Evolutionary conservation across 2,797 vertebrate genomes (phyloP).

Genomic region (Gallirallus australis): DNA sequence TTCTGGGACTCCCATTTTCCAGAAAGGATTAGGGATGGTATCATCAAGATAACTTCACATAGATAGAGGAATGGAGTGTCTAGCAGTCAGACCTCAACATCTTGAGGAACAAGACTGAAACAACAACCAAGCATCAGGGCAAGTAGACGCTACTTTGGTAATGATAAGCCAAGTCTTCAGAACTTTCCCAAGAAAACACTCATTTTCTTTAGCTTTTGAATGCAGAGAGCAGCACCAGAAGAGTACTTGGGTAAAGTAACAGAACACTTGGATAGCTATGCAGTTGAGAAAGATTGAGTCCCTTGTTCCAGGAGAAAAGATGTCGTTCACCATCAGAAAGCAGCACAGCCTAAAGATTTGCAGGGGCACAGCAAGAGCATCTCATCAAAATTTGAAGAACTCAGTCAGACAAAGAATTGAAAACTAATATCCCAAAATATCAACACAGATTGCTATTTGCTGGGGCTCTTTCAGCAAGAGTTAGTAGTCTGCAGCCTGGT

Average conservation of each 20-base stretch:
- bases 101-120: neutral
- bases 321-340: neutral
- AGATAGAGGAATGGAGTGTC: neutral
- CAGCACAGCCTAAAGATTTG: neutral
- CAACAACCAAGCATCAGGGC: neutral
- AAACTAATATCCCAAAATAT: neutral
- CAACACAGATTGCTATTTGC: accelerated
- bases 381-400: neutral
- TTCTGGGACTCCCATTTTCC: neutral
- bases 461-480: neutral
- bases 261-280: neutral
- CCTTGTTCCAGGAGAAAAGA: neutral
- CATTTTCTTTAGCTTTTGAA: neutral
- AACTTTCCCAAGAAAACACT: neutral
- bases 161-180: neutral
- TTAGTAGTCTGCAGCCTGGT: neutral
- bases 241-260: neutral
- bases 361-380: neutral
- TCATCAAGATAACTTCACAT: neutral
- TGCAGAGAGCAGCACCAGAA: neutral
- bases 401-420: neutral
- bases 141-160: neutral
- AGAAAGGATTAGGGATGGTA: neutral
- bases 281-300: neutral
- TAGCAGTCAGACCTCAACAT: neutral